Evolutionary conservation across 2,113 vertebrate species (phyloP), one percentile per base, ranked within the genome.

Genomic region (Urocolius indicus): DNA sequence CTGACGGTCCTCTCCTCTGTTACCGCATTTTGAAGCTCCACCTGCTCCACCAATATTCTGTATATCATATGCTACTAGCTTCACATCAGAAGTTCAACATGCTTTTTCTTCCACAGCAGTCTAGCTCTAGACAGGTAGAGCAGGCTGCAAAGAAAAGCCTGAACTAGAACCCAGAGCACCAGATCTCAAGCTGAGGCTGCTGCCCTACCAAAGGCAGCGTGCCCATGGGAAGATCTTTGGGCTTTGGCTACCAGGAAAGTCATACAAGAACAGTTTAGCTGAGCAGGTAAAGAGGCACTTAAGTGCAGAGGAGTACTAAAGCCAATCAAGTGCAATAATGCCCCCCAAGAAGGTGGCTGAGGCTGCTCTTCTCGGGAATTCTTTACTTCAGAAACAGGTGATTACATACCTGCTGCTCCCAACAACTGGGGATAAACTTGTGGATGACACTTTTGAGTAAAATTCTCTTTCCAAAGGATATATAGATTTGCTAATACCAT

Each of bases 381-480:
- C 43, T 49, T 41, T 14, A 18, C 36, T 38, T n/a, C 49, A 46
- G 49, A 34, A 57, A 41, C 26, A 62, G 67, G 45, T 0, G 12
- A 34, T 11, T 17, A 17, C 0, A 0, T 0, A 13, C 36, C 34
- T 16, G 51, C 46, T 62, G 66, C 55, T 82, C 52, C 18, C 52
- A 61, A 3, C 29, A 12, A 27, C 12, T 41, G 38, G 12, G 38
- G 1, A 1, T 11, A 29, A 81, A 24, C 10, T 2, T 8, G 22
- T 19, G 22, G 16, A 9, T 5, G 46, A 38, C 5, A 2, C 15
- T 16, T 43, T 2, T 32, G 59, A 55, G 30, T 34, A 45, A 7
- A 76, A 80, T 36, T 14, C 19, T 51, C 27, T 88, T 74, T 66
- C 55, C 19, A 27, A 43, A 54, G 30, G 22, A 48, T 9, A 27